phyloP scores from a whole-genome alignment of 2,888 invertebrate genomes.

The Idaea aversata region DNA sequence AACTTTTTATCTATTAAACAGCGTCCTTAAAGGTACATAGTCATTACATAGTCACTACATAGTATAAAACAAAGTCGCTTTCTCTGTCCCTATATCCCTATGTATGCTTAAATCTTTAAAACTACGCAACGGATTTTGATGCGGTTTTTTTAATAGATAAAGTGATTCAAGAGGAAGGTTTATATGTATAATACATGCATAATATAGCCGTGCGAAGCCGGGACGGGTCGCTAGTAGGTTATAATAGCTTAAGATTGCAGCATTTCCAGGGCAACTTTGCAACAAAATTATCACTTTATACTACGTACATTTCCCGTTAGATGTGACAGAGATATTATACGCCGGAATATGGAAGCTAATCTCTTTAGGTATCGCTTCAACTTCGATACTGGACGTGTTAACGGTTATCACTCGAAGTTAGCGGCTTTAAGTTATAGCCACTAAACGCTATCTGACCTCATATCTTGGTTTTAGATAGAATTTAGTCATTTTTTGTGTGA shows the following conservation, averaged over 20 bases:
- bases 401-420: slow-evolving; percentile 16
- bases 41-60: too few species aligned
- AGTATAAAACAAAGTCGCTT: too few species aligned
- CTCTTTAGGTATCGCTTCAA: not conserved
- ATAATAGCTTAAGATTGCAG: not conserved
- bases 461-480: not conserved
- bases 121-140: too few species aligned
- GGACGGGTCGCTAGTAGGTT: too few species aligned
- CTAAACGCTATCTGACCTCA: slow-evolving; percentile 10
- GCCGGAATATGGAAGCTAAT: not conserved
- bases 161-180: too few species aligned
- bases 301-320: slow-evolving; percentile 8
- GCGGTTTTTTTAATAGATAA: too few species aligned
- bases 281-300: slow-evolving; percentile 13
- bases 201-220: too few species aligned
- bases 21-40: too few species aligned
- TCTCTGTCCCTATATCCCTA: too few species aligned
- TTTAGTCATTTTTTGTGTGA: not conserved
- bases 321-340: not conserved
- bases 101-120: too few species aligned
- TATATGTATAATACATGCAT: too few species aligned
- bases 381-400: slow-evolving; percentile 9
- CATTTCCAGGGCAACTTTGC: not conserved
- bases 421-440: slow-evolving; percentile 19
- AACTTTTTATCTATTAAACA: too few species aligned